Evolutionary conservation across 2,113 vertebrate species (phyloP).

Genomic region (Electrona antarctica): DNA sequence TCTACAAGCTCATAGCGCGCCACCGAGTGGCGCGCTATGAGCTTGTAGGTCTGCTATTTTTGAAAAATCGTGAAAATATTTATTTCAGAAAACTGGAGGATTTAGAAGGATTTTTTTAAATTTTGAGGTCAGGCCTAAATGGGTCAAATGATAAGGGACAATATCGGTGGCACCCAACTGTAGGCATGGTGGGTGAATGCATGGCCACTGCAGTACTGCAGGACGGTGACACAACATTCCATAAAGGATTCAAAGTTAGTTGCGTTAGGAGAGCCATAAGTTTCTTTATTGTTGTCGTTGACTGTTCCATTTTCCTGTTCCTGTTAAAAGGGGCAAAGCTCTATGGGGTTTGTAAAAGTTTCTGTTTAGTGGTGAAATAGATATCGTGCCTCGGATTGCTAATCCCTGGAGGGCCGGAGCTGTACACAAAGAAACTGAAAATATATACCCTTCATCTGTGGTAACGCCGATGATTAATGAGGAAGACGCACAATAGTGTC

Average conservation of each 20-base stretch:
- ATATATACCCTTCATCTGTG: slow-evolving; percentile 22
- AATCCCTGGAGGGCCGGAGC: slow-evolving; percentile 27
- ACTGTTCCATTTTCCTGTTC: slow-evolving; percentile 18
- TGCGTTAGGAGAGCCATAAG: slow-evolving; percentile 25
- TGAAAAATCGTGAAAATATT: too few relatives aligned
- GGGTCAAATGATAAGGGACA: too few relatives aligned
- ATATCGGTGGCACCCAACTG: too few relatives aligned
- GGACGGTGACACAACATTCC: slow-evolving; percentile 27
- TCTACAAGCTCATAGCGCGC: too few relatives aligned
- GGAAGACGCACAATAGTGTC: slow-evolving; percentile 16
- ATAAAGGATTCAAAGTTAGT: slow-evolving; percentile 34
- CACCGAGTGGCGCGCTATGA: too few relatives aligned
- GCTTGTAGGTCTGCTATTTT: too few relatives aligned
- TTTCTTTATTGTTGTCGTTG: slow-evolving; percentile 17
- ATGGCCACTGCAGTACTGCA: slow-evolving; percentile 1
- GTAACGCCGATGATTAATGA: slow-evolving; percentile 29
- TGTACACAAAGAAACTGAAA: slow-evolving; percentile 18
- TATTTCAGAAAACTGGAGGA: too few relatives aligned
- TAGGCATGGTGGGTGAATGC: not conserved
- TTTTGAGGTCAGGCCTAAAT: too few relatives aligned
- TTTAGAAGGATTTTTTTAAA: too few relatives aligned
- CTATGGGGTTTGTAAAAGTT: slow-evolving; percentile 24
- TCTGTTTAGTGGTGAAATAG: slow-evolving; percentile 33
- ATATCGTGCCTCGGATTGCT: slow-evolving; percentile 45
- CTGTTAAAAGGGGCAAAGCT: slow-evolving; percentile 26